A percentile compares a stretch with the other conserved stretches of the same genome.
Evolutionary conservation across 2,888 invertebrate species (phyloP).

Genomic region (Himalopsyche japonica): DNA sequence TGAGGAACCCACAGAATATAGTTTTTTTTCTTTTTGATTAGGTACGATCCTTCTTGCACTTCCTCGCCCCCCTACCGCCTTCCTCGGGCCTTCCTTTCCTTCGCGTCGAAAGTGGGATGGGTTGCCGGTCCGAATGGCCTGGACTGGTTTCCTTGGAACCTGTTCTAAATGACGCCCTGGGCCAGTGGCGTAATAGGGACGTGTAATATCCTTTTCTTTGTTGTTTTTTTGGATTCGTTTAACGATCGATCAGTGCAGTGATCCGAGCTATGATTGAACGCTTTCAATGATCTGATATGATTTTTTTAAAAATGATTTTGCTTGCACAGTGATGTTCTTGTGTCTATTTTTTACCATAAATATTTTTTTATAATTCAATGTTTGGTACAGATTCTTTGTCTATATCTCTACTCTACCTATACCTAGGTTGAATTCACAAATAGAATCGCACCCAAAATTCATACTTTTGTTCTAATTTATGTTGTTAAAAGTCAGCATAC

Average conservation of each 20-base stretch:
- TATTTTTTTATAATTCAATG: too few relatives aligned
- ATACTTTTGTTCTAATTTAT: too few relatives aligned
- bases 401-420: too few relatives aligned
- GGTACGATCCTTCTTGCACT: background rate
- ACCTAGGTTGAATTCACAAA: too few relatives aligned
- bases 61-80: background rate
- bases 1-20: too few relatives aligned
- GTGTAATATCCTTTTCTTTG: background rate
- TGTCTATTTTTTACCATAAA: too few relatives aligned
- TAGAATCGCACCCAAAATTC: too few relatives aligned
- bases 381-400: too few relatives aligned
- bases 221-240: background rate
- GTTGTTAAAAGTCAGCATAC: too few relatives aligned
- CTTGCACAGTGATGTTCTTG: too few relatives aligned
- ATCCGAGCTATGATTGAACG: background rate
- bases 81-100: background rate
- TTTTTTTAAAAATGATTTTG: too few relatives aligned
- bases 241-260: background rate
- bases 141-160: conserved; percentile 34
- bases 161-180: conserved; percentile 18
- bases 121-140: conserved; percentile 5
- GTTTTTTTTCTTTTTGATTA: background rate
- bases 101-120: conserved; percentile 37
- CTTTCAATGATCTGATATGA: too few relatives aligned
- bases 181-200: conserved; percentile 24